These are phyloP conservation scores for Polydrusus pterygomalis DNA, from an alignment of 2,888 invertebrate genomes.

Conservation along the genomic window DNA sequence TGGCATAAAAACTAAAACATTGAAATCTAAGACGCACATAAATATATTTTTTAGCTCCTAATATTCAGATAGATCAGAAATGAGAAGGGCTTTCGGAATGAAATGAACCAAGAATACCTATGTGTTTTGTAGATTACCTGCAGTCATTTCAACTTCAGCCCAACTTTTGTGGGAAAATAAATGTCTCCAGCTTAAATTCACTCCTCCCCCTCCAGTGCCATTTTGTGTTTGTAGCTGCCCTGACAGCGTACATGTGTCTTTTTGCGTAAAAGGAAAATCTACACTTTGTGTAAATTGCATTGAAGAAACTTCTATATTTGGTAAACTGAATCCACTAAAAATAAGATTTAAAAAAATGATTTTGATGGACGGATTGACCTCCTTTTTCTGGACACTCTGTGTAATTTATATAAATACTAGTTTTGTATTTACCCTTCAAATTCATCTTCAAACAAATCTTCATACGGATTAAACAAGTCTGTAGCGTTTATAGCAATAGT, in stretches of 20 bases:
- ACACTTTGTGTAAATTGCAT: conserved; percentile 95
- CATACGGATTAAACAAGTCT: conserved; percentile 91
- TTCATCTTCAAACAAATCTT: conserved; percentile 75
- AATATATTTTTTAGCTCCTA: no score
- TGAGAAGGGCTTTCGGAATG: no score
- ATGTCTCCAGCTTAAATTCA: conserved; percentile 85
- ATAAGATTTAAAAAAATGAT: neutral
- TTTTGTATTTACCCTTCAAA: conserved; percentile 64
- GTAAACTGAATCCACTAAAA: conserved; percentile 70
- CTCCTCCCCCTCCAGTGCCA: conserved; percentile 88
- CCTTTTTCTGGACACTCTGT: no score
- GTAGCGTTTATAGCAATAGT: conserved; percentile 94
- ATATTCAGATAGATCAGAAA: no score
- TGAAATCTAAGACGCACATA: no score
- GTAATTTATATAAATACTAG: neutral
- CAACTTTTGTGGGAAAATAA: conserved; percentile 89
- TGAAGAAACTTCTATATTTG: conserved; percentile 91
- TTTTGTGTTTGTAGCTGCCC: conserved; percentile 91
- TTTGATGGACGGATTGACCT: no score
- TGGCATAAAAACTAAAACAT: no score
- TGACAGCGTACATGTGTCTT: conserved; percentile 89
- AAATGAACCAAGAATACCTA: neutral
- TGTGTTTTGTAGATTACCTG: conserved; percentile 74
- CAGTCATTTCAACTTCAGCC: conserved; percentile 90
- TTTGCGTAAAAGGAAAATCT: conserved; percentile 91